Evolutionary conservation across 2,113 vertebrate genomes (phyloP).

Genomic region (Myrmecophaga tridactyla): DNA sequence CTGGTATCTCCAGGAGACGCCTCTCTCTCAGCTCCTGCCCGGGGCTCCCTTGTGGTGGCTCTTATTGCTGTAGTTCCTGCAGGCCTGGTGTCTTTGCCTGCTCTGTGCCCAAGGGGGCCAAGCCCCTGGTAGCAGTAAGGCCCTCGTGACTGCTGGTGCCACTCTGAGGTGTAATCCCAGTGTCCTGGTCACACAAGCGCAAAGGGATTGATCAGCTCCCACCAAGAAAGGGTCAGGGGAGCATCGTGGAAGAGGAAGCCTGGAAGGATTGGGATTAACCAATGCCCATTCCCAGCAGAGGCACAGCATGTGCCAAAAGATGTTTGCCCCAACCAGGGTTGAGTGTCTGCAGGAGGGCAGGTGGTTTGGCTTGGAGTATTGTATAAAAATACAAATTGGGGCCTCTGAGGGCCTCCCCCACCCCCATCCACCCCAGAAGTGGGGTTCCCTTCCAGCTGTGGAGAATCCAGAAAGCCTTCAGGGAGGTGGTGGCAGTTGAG

Average conservation of each 20-base stretch:
- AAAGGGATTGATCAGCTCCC: background rate
- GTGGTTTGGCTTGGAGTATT: background rate
- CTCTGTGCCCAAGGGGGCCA: background rate
- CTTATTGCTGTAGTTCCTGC: background rate
- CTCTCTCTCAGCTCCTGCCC: background rate
- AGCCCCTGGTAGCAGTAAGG: background rate
- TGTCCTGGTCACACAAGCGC: background rate
- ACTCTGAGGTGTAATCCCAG: background rate
- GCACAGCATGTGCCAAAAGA: background rate
- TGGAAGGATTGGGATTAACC: background rate
- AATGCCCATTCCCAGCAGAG: background rate
- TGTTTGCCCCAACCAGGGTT: background rate
- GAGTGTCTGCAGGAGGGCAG: background rate
- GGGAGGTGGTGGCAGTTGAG: background rate
- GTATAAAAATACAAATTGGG: background rate
- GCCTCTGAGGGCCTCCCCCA: background rate
- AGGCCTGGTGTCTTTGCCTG: background rate
- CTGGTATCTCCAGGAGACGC: background rate
- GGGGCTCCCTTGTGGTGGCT: background rate
- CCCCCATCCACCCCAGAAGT: background rate
- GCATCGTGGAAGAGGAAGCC: constrained; percentile 26
- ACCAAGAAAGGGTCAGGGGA: background rate
- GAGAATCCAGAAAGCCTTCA: background rate
- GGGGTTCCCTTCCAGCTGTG: background rate
- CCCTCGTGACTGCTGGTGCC: background rate